Conservation (phyloP, 2,797 vertebrate species). For the Streptopelia turtur region DNA sequence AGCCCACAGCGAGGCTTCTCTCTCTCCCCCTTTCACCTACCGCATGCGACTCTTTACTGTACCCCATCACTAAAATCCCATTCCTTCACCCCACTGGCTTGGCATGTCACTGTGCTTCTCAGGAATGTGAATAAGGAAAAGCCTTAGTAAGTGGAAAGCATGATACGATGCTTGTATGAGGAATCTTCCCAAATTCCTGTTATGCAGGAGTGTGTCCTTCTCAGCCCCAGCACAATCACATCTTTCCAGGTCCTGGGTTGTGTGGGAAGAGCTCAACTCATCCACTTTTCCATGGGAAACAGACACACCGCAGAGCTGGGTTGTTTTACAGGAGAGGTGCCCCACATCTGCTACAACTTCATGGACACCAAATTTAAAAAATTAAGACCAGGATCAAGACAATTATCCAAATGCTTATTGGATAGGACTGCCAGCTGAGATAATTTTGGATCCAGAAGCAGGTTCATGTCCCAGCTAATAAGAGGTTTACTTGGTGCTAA, state of each 20-base stretch:
- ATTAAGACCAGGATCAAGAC: background rate
- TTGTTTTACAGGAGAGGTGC: conserved; percentile 5
- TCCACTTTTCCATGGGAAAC: background rate
- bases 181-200: background rate
- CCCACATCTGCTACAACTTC: background rate
- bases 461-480: background rate
- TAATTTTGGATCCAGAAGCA: conserved; percentile 19
- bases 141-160: background rate
- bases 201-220: background rate
- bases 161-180: background rate
- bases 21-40: background rate
- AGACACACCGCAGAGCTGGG: background rate
- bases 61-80: background rate
- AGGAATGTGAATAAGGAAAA: background rate
- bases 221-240: background rate
- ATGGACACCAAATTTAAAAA: background rate
- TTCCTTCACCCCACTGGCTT: background rate
- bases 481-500: background rate
- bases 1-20: background rate
- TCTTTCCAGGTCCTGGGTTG: background rate
- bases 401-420: background rate
- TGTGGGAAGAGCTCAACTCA: background rate
- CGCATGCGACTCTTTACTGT: background rate
- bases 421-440: conserved; percentile 44
- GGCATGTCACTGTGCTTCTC: background rate